A percentile compares a stretch with the other conserved stretches of the same genome.
Conservation (phyloP, 2,113 vertebrate genomes). For the Petrocephalus microphthalmus region DNA sequence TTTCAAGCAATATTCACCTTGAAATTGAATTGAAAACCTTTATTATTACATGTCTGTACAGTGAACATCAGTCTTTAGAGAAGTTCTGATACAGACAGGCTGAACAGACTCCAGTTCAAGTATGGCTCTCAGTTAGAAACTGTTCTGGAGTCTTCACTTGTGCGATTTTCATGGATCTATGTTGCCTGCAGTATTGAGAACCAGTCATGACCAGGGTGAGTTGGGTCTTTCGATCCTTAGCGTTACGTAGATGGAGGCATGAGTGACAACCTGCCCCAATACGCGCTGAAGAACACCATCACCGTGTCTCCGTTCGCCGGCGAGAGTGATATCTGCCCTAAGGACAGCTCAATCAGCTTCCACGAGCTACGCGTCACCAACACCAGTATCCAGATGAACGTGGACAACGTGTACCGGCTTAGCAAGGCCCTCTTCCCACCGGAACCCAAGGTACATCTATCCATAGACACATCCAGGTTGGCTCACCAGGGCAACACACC, state of each 20-base stretch:
- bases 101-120: not conserved
- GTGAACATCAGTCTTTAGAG: too few relatives aligned
- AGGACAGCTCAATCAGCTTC: conserved; percentile 71
- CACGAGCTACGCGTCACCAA: conserved; percentile 71
- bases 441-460: conserved; percentile 66
- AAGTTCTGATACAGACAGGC: not conserved
- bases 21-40: not conserved
- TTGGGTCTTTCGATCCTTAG: conserved; percentile 44
- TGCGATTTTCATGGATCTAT: not conserved
- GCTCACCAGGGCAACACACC: not conserved
- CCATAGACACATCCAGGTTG: too few relatives aligned
- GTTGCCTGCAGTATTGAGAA: not conserved
- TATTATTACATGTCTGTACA: not conserved
- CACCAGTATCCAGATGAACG: conserved; percentile 72
- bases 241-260: conserved; percentile 82
- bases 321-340: conserved; percentile 86
- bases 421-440: conserved; percentile 68
- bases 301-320: conserved; percentile 83
- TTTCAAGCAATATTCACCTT: not conserved
- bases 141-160: not conserved
- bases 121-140: not conserved
- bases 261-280: conserved; percentile 72
- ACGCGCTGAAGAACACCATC: conserved; percentile 76
- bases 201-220: not conserved
- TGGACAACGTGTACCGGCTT: conserved; percentile 72